These are phyloP conservation scores for Spheniscus mendiculus DNA, from an alignment of 2,113 vertebrate species.

Conservation along the genomic window DNA sequence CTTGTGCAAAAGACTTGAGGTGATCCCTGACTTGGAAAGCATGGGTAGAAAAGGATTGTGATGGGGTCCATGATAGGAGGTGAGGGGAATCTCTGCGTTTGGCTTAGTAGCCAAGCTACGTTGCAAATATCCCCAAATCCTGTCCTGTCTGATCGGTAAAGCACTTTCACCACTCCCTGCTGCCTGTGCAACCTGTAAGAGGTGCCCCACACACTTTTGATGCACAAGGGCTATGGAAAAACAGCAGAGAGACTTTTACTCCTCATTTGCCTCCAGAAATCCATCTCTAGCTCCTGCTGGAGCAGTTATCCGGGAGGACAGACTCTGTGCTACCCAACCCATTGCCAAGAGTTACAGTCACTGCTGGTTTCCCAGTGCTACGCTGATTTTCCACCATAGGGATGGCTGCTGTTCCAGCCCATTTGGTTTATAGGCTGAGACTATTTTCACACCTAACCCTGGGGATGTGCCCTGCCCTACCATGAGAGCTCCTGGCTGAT, in stretches of 20 bases:
- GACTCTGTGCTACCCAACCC: background rate
- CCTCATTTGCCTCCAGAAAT: background rate
- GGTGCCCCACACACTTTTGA: background rate
- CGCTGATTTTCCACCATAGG: accelerated
- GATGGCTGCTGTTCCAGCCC: background rate
- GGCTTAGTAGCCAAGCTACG: background rate
- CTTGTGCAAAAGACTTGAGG: background rate
- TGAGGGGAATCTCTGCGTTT: background rate
- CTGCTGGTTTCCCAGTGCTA: background rate
- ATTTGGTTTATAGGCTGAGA: background rate
- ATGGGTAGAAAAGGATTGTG: background rate
- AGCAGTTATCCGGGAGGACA: background rate
- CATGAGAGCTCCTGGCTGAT: background rate
- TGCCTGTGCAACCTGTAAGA: background rate
- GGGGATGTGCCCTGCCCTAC: background rate
- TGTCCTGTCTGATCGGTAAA: background rate
- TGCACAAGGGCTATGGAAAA: background rate
- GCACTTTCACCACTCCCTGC: background rate
- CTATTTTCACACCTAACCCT: background rate
- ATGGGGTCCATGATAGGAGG: background rate
- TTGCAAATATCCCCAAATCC: background rate
- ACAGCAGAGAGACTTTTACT: accelerated
- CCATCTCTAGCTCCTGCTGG: background rate
- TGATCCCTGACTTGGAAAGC: background rate
- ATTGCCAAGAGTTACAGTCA: too few relatives aligned